phyloP scores from a whole-genome alignment of 2,888 invertebrate species.

The Lumbricus terrestris region DNA sequence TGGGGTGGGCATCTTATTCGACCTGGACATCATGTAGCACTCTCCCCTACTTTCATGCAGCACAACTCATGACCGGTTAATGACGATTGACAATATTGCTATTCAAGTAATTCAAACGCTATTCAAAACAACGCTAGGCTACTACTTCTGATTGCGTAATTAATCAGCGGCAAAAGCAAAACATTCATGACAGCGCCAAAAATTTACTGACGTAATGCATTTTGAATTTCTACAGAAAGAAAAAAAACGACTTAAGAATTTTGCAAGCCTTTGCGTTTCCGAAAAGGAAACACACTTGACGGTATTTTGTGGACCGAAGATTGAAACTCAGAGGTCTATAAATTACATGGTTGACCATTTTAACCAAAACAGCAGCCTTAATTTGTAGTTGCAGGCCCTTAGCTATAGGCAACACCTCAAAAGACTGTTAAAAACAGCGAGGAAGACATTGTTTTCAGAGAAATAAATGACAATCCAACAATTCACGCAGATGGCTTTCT shows the following conservation, averaged over 20 bases:
- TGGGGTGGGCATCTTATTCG: no score
- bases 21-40: no score
- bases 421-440: not conserved
- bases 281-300: not conserved
- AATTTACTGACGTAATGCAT: slow-evolving; percentile 3
- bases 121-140: not conserved
- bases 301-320: not conserved
- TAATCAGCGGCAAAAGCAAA: slow-evolving; percentile 3
- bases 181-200: not conserved
- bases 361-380: not conserved
- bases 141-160: not conserved
- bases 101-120: slow-evolving; percentile 15
- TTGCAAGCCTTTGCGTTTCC: not conserved
- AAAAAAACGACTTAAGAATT: not conserved
- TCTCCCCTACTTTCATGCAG: no score
- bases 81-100: not conserved
- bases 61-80: not conserved
- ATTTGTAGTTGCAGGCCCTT: not conserved
- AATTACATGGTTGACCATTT: no score
- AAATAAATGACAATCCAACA: not conserved
- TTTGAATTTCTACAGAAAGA: not conserved
- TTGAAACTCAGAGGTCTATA: not conserved
- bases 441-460: not conserved
- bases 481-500: not conserved
- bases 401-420: no score